phyloP scores from a whole-genome alignment of 2,888 invertebrate species.

The Eupithecia tripunctaria region DNA sequence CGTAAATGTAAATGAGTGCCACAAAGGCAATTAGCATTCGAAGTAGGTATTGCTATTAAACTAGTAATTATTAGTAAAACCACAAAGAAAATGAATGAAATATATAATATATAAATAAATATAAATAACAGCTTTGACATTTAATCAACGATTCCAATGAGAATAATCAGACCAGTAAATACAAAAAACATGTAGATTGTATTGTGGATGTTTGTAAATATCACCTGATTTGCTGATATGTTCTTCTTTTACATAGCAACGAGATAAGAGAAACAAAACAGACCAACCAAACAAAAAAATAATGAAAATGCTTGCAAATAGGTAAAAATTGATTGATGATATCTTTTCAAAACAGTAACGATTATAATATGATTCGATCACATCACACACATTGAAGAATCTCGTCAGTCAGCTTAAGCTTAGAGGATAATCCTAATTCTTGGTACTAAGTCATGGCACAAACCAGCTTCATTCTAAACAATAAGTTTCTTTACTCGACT shows the following conservation, averaged over 20 bases:
- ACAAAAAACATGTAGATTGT: background rate
- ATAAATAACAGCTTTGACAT: background rate
- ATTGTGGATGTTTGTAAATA: background rate
- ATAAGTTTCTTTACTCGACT: background rate
- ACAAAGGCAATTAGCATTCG: background rate
- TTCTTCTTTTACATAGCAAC: background rate
- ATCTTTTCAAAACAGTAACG: background rate
- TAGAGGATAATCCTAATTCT: background rate
- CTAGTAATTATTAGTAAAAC: background rate
- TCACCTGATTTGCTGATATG: background rate
- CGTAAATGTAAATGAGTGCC: constrained; percentile 3
- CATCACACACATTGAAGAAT: background rate
- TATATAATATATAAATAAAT: too few relatives aligned
- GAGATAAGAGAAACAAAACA: background rate
- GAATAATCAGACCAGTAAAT: background rate
- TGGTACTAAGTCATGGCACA: background rate
- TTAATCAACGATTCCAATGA: background rate
- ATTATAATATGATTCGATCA: background rate
- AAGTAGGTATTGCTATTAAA: background rate
- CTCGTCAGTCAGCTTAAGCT: background rate
- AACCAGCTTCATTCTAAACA: background rate
- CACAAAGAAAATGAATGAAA: background rate
- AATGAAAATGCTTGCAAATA: background rate
- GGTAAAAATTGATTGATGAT: background rate
- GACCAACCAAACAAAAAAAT: background rate